Conservation (phyloP, 2,888 invertebrate genomes). For the Seira sanloemensis region DNA sequence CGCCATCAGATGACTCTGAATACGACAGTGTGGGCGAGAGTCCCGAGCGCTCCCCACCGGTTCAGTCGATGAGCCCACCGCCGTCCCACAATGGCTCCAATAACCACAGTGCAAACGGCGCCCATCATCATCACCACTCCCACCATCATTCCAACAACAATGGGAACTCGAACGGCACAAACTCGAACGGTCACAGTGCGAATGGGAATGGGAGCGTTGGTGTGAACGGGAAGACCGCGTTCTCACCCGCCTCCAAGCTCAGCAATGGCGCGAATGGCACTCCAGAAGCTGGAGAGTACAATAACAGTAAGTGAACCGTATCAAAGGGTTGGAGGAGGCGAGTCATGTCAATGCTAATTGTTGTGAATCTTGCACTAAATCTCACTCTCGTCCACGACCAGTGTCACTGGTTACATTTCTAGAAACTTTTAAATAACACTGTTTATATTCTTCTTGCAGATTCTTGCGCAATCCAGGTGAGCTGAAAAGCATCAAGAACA, state of each 20-base stretch:
- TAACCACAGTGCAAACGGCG: slow-evolving; percentile 43
- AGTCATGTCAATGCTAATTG: too few species aligned
- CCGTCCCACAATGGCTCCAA: slow-evolving; percentile 61
- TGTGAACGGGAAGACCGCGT: slow-evolving; percentile 66
- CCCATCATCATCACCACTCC: slow-evolving; percentile 55
- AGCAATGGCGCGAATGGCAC: slow-evolving; percentile 59
- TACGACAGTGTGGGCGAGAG: slow-evolving; percentile 74
- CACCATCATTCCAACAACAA: slow-evolving; percentile 67
- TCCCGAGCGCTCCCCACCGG: slow-evolving; percentile 71
- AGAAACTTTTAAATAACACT: too few species aligned
- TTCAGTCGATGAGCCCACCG: slow-evolving; percentile 72
- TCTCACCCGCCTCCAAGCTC: slow-evolving; percentile 69
- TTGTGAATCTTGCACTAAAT: too few species aligned
- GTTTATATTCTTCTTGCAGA: slow-evolving; percentile 79
- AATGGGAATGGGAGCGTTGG: slow-evolving; percentile 30
- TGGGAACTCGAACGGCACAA: slow-evolving; percentile 39
- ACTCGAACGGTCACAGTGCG: slow-evolving; percentile 36
- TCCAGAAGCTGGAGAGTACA: slow-evolving; percentile 72
- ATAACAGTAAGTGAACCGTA: slow-evolving; percentile 74
- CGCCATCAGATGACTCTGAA: slow-evolving; percentile 75
- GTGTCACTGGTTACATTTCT: too few species aligned
- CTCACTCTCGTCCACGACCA: too few species aligned
- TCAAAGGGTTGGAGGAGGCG: too few species aligned
- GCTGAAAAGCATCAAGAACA: slow-evolving; percentile 95
- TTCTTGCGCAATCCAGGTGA: slow-evolving; percentile 95